Evolutionary conservation across 2,797 vertebrate species (phyloP).

Genomic region (Heliangelus exortis): DNA sequence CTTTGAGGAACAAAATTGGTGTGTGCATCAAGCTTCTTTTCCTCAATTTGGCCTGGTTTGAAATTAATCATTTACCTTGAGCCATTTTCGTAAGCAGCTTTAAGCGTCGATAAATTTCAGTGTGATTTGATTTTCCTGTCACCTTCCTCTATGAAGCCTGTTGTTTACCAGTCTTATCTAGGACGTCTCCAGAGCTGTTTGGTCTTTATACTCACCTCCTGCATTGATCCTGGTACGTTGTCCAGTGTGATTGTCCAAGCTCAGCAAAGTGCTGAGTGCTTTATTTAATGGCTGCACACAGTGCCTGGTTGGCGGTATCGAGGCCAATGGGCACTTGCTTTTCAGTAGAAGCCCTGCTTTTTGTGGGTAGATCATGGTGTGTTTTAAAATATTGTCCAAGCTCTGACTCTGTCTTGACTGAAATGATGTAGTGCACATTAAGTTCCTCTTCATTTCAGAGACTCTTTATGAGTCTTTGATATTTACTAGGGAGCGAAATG

Average conservation of each 20-base stretch:
- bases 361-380: not conserved
- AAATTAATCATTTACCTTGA: conserved; percentile 35
- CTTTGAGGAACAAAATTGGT: conserved; percentile 67
- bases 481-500: not conserved
- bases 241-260: not conserved
- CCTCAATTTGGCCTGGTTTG: conserved; percentile 65
- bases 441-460: not conserved
- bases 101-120: conserved; percentile 36
- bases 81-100: conserved; percentile 49
- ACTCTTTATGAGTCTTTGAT: not conserved
- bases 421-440: not conserved
- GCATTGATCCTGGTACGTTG: not conserved
- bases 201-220: not conserved
- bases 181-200: conserved; percentile 1
- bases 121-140: conserved; percentile 28
- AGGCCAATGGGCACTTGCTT: not conserved
- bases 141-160: not conserved
- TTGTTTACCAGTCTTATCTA: conserved; percentile 9
- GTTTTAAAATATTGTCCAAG: not conserved
- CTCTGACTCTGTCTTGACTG: not conserved
- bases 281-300: not conserved
- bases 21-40: conserved; percentile 64
- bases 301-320: not conserved
- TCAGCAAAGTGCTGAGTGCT: not conserved
- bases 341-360: not conserved